Evolutionary conservation across 2,797 vertebrate species (phyloP), one percentile per base, ranked within the genome.

Genomic region (Dipus sagitta): DNA sequence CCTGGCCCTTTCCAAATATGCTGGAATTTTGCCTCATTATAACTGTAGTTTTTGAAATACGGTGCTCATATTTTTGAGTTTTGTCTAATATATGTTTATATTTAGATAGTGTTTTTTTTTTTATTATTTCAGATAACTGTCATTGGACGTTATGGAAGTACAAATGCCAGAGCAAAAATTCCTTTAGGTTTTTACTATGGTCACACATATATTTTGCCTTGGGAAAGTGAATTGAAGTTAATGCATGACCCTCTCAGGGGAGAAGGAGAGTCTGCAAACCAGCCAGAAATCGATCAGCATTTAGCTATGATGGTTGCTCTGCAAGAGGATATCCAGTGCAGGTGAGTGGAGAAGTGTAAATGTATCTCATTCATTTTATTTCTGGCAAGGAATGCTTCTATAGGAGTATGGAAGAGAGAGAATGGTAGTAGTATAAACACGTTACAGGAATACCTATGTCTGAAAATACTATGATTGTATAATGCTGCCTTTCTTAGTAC

Each of bases 281-380:
- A 99, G 92, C 99, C 99, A 1, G 99, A 99, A 84, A 98, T 99
- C 92, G 99, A 99, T 88, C 99, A 99, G 70, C 99, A 99, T 97
- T 98, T 99, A 97, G 98, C 99, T 91, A 99, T 99, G 99, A 99
- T 99, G 99, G 98, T 99, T 97, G 99, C 99, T 0, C 97, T 99
- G 86, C 99, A 99, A 97, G 99, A 99, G 97, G 99, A 99, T 96
- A 99, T 99, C 97, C 99, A 99, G 88, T 99, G 99, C 99, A 99
- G 99, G 99, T 99, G 85, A 97, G 97, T 96, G 92, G 11, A 34
- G 92, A 90, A 54, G 77, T 65, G 18, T 75, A 32, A 67, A 0
- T 8, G 14, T 2, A 82, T 67, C 89, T 96, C 97, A 23, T 15
- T 93, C 21, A 28, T 28, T 68, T 0, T 91, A 20, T 72, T 88